A percentile compares a stretch with the other conserved stretches of the same genome.
Evolutionary conservation across 2,797 vertebrate species (phyloP).

Genomic region (Botia kubotai): DNA sequence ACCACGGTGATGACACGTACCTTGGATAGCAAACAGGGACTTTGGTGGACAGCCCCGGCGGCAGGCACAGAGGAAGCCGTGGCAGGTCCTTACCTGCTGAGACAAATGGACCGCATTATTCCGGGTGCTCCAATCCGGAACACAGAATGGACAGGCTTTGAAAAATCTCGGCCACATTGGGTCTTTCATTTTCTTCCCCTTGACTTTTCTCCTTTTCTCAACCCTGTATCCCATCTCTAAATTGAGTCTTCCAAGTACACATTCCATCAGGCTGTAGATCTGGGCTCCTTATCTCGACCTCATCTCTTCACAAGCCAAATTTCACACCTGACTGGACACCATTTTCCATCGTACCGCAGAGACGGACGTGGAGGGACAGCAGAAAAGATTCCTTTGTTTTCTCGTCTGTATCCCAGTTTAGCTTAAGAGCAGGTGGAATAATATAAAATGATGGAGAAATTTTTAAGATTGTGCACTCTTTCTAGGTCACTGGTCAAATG

Average conservation of each 20-base stretch:
- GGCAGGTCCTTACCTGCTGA: conserved; percentile 61
- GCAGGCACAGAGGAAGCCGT: conserved; percentile 57
- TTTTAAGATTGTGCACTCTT: background rate
- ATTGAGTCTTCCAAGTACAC: conserved; percentile 55
- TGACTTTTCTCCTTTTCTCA: conserved; percentile 3
- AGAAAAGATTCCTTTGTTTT: conserved; percentile 39
- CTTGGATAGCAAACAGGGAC: conserved; percentile 56
- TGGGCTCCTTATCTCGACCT: conserved; percentile 41
- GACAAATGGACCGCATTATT: conserved; percentile 68
- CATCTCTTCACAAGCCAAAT: conserved; percentile 54
- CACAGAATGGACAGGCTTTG: conserved; percentile 37
- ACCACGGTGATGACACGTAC: conserved; percentile 29
- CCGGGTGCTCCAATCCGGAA: conserved; percentile 42
- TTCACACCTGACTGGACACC: conserved; percentile 49
- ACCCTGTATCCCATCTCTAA: conserved; percentile 46
- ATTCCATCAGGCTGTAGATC: conserved; percentile 54
- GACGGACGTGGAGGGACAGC: conserved; percentile 43
- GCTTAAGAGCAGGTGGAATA: conserved; percentile 25
- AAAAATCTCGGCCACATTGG: conserved; percentile 45
- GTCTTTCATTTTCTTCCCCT: conserved; percentile 44
- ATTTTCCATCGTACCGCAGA: conserved; percentile 44
- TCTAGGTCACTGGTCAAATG: background rate
- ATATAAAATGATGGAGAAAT: background rate
- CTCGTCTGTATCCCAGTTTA: conserved; percentile 29
- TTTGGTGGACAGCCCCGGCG: conserved; percentile 33